Conservation (phyloP, 1,140 invertebrate genomes). For the Stegodyphus dumicola region DNA sequence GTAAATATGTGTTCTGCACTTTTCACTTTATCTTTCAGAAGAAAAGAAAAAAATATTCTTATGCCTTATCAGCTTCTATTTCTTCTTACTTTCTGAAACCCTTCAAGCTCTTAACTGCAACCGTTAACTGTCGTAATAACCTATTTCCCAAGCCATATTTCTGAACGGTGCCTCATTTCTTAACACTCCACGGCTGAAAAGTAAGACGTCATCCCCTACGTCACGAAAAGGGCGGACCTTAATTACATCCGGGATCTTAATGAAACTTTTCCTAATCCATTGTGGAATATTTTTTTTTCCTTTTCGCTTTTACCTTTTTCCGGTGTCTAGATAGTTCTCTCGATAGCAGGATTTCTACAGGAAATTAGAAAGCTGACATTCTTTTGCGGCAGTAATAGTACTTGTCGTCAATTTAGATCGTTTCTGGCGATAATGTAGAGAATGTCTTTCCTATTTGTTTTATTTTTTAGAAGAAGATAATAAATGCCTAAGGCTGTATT, state of each 20-base stretch:
- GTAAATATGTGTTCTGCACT: neutral
- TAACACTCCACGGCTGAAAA: neutral
- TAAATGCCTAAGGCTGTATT: too few species aligned
- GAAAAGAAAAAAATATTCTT: slow-evolving; percentile 2
- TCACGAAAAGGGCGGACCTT: too few species aligned
- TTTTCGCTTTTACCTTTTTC: slow-evolving; percentile 24
- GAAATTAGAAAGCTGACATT: slow-evolving; percentile 48
- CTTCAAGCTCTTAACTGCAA: slow-evolving; percentile 4
- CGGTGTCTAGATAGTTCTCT: slow-evolving; percentile 40
- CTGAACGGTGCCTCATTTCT: neutral
- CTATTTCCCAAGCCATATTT: slow-evolving; percentile 1
- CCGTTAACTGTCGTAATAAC: slow-evolving; percentile 31
- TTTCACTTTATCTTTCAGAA: neutral
- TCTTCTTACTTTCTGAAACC: neutral
- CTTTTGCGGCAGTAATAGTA: slow-evolving; percentile 10
- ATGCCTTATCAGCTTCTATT: neutral
- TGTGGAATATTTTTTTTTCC: slow-evolving; percentile 35
- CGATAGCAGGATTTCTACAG: slow-evolving; percentile 33
- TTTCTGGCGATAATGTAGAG: slow-evolving; percentile 4
- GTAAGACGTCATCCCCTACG: neutral
- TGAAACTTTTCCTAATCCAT: slow-evolving; percentile 48
- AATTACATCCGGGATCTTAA: slow-evolving; percentile 44
- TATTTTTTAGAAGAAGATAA: neutral
- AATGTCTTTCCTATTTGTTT: neutral
- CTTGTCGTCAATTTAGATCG: slow-evolving; percentile 44